Evolutionary conservation across 2,797 vertebrate genomes (phyloP).

Genomic region (Synaphobranchus kaupii): DNA sequence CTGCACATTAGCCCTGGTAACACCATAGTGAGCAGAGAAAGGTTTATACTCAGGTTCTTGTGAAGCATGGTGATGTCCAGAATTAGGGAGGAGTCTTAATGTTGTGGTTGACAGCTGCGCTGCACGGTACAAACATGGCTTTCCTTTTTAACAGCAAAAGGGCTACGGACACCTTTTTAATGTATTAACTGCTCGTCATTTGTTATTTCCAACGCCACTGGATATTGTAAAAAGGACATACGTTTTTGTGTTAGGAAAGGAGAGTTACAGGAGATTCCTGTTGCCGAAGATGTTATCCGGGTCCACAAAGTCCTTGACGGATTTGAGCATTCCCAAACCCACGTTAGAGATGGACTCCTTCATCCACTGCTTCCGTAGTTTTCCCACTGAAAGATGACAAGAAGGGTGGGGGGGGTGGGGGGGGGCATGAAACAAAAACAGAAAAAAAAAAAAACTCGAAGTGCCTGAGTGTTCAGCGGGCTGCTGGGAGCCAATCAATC

Average conservation of each 20-base stretch:
- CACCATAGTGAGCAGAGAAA: conserved; percentile 46
- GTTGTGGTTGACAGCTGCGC: neutral
- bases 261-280: conserved; percentile 91
- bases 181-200: neutral
- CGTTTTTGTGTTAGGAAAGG: conserved; percentile 31
- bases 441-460: conserved; percentile 69
- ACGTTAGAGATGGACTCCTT: conserved; percentile 90
- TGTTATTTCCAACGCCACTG: conserved; percentile 50
- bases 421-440: conserved; percentile 41
- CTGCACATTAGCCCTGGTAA: neutral
- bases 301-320: conserved; percentile 95
- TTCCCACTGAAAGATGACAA: conserved; percentile 87
- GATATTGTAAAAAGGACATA: conserved; percentile 53
- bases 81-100: conserved; percentile 1
- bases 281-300: conserved; percentile 97
- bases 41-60: conserved; percentile 14
- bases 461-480: conserved; percentile 88
- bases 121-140: conserved; percentile 20
- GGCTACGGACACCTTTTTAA: neutral
- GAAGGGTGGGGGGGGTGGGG: conserved; percentile 41
- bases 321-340: conserved; percentile 94
- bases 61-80: neutral
- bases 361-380: conserved; percentile 98
- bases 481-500: conserved; percentile 95
- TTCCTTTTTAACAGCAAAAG: conserved; percentile 11